These are phyloP conservation scores for Allobates femoralis DNA, from an alignment of 2,797 vertebrate species.

Conservation along the genomic window DNA sequence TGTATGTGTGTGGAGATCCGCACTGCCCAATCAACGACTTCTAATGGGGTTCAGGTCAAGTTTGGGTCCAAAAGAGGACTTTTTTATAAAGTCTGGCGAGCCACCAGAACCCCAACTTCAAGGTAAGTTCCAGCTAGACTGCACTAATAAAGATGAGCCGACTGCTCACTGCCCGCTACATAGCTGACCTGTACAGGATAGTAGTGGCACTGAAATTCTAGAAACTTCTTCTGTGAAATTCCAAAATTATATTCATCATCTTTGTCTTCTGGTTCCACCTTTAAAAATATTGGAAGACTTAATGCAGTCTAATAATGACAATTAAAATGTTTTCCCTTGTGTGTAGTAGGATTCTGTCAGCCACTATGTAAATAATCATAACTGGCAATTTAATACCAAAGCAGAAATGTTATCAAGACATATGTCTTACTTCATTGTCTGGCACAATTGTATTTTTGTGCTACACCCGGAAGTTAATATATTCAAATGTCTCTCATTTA, in stretches of 20 bases:
- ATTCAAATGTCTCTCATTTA: conserved; percentile 31
- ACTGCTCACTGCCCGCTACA: no score
- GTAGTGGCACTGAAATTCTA: neutral
- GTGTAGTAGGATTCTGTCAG: neutral
- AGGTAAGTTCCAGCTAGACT: no score
- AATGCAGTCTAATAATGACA: neutral
- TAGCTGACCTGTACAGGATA: neutral
- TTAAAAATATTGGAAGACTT: neutral
- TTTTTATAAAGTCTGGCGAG: no score
- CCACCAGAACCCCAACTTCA: no score
- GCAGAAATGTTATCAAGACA: neutral
- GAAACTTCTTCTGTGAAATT: neutral
- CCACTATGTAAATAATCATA: conserved; percentile 11
- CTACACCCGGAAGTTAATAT: conserved; percentile 13
- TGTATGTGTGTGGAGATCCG: no score
- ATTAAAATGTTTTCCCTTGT: neutral
- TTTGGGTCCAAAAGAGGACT: no score
- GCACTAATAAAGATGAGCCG: no score
- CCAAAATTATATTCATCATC: neutral
- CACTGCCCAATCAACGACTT: no score
- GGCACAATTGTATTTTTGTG: conserved; percentile 20
- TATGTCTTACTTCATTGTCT: conserved; percentile 27
- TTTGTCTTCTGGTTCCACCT: neutral
- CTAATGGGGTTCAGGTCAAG: no score
- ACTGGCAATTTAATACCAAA: conserved; percentile 1